Base-by-base conservation (phyloP, 2,888 invertebrate genomes). In the Tipula vernalis region DNA sequence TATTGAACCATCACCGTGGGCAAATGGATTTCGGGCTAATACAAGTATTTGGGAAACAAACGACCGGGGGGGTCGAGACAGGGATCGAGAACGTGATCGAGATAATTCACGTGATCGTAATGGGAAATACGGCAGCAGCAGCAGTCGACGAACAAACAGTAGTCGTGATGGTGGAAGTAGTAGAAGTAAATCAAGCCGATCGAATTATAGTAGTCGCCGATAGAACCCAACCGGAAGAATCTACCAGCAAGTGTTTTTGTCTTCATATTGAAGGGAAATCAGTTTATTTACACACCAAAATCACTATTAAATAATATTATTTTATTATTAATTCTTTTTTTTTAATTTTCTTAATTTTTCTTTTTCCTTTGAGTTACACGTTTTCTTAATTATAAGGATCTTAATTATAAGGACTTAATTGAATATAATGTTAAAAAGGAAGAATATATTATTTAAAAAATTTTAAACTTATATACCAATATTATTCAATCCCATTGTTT, bases 71-170 rank as follows among this genome's bases (percentile, higher is more conserved):
- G 87, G 87, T 13, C 6, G 86, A 44, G 86, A 87, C n/a, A 83
- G 88, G 3, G 42, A 42, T 42, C 39, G 85, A 42, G 42, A 39
- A 12, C 41, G 85, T 42, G 42, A 42, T 85, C 10, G 42, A 10
- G 28, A 36, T 36, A 87, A 85, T 18, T 71, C 85, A 13, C 87
- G 87, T n/a, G 88, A 88, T 57, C 88, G 88, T 5, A 88, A 87
- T 86, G 2, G 88, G 71, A 88, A 89, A 42, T 86, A 88, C 18
- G 87, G 87, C 51, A 87, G 88, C 10, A 36, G 84, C 15, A 84
- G 84, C 39, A 39, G 39, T 39, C 84, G 84, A 0, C 36, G 84
- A 84, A 83, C 83, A 8, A 42, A 42, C 13, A 85, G 85, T 44
- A 85, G 41, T 42, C 41, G 85, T 10, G 42, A 42, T 44, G 42